A percentile compares a stretch with the other conserved stretches of the same genome.
phyloP scores from a whole-genome alignment of 2,113 vertebrate species.

The Cercopithecus mona region DNA sequence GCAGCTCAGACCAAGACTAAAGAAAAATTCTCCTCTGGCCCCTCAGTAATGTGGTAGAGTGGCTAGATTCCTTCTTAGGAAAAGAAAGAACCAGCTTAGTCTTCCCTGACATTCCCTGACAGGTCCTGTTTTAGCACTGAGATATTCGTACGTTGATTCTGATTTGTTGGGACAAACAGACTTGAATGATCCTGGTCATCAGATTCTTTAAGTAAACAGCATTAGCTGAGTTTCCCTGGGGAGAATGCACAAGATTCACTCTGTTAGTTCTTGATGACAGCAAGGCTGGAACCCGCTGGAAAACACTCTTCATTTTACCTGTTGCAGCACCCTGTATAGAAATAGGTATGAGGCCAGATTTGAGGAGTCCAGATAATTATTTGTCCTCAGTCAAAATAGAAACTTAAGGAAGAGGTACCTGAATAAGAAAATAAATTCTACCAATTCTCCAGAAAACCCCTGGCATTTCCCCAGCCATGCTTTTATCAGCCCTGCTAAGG shows the following conservation, averaged over 20 bases:
- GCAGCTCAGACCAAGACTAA: background rate
- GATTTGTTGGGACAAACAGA: background rate
- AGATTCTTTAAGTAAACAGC: background rate
- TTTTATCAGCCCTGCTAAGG: background rate
- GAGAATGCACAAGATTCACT: background rate
- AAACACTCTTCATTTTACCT: background rate
- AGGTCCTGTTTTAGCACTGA: background rate
- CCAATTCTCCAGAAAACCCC: background rate
- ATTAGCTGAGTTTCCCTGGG: background rate
- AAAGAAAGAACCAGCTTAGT: background rate
- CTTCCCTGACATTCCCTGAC: background rate
- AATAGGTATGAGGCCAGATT: background rate
- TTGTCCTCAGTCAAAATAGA: background rate
- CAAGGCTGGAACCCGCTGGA: background rate
- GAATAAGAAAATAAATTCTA: background rate
- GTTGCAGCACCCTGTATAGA: background rate
- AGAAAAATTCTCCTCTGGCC: background rate
- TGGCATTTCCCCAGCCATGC: background rate
- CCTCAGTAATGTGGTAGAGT: background rate
- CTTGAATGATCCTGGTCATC: background rate
- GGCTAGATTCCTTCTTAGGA: background rate
- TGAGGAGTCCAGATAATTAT: background rate
- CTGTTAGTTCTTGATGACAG: background rate
- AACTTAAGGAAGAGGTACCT: background rate
- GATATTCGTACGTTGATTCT: background rate